phyloP scores from a whole-genome alignment of 2,797 vertebrate genomes.

The Periparus ater region DNA sequence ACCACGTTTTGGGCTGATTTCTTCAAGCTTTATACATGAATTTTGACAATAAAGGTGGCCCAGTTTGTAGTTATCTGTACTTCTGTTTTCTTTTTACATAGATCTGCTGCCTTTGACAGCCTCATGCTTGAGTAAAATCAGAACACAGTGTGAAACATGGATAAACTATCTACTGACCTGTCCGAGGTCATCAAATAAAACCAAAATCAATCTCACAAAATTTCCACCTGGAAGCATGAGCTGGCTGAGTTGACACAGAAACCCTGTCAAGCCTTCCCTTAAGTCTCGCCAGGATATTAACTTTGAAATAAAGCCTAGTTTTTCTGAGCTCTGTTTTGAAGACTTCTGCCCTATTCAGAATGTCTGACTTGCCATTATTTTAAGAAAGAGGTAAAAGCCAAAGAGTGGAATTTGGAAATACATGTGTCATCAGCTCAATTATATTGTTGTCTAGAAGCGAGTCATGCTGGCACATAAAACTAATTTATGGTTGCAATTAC shows the following conservation, averaged over 20 bases:
- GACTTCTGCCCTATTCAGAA: conserved; percentile 27
- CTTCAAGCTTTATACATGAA: neutral
- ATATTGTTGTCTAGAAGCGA: neutral
- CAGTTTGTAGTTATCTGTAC: neutral
- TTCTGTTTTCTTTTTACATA: neutral
- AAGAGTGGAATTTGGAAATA: conserved; percentile 18
- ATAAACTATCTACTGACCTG: conserved; percentile 22
- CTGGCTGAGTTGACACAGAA: neutral
- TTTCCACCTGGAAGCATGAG: conserved; percentile 38
- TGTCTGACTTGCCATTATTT: conserved; percentile 7
- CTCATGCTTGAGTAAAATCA: conserved; percentile 14
- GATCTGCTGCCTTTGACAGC: neutral
- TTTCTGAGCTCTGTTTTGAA: conserved; percentile 31
- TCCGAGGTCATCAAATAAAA: neutral
- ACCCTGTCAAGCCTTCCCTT: conserved; percentile 11
- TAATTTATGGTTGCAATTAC: neutral
- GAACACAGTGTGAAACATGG: neutral
- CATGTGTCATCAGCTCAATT: neutral
- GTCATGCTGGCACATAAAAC: neutral
- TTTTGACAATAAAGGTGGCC: neutral
- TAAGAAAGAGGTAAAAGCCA: neutral
- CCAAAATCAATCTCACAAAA: neutral
- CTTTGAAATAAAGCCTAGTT: conserved; percentile 51
- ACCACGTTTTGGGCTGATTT: neutral
- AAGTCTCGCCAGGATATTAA: conserved; percentile 44